Base-by-base conservation (phyloP, 2,797 vertebrate species). In the Manis crassicaudata region DNA sequence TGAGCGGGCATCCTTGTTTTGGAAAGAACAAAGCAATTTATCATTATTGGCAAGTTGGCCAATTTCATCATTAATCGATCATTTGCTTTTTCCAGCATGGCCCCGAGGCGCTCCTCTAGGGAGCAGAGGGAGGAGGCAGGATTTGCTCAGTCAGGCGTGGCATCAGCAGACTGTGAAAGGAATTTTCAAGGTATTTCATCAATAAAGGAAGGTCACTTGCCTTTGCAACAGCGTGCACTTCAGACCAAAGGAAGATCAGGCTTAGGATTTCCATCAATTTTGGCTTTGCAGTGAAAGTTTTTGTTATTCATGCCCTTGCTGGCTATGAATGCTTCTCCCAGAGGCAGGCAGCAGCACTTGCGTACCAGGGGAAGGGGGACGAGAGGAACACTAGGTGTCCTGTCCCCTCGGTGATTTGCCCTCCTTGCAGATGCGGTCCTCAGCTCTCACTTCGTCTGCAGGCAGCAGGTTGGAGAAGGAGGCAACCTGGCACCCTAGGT, bases 31-130 rank as follows among this genome's bases (percentile, higher is more conserved):
- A 97, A 98, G 97, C 92, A 84, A 94, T 35, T 83, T 27, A 96
- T 92, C 80, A 29, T 87, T 97, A 97, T 94, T 97, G 98, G 95
- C 96, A 93, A 92, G 92, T 58, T 97, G 95, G 88, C 14, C 2
- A 50, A 95, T 96, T 92, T 98, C 90, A 94, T 97, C 95, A 97
- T 97, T 97, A 97, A 97, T 98, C 77, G 92, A 97, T 97, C 95
- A 94, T 67, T 94, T 13, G 79, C 80, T 98, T 90, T 96, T 92
- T 83, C 96, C 96, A 68, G 56, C 90, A 32, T 25, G 86, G 91
- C 29, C 97, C 94, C 83, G 92, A 96, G 83, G 83, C 52, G 0
- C 65, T 96, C 90, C 97, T 81, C 81, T 62, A 86, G 96, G 88
- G 95, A 95, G 90, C 79, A 75, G 62, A 95, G 84, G 63, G 79